Evolutionary conservation across 2,888 invertebrate species (phyloP), one percentile per base, ranked within the genome.

Genomic region (Antitype chi): DNA sequence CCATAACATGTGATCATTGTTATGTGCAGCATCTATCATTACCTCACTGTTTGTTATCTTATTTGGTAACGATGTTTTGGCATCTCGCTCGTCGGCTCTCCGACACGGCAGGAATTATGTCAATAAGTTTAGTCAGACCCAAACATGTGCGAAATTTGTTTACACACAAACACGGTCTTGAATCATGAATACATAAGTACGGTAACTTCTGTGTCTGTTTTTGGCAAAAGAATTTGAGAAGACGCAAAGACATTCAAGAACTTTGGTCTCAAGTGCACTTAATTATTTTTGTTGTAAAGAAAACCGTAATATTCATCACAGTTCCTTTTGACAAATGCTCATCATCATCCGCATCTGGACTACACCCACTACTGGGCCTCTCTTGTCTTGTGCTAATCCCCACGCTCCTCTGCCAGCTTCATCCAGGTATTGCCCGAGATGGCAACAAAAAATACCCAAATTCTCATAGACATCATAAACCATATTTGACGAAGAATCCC

Each of bases 51-150:
- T 94, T 93, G 93, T 93, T 93, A 88, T 93, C 89, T 89, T 88
- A 92, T 92, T 91, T 87, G 90, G 91, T 90, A 85, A 88, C 86
- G 70, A 55, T 88, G 94, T 94, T 94, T 94, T 93, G 93, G 93
- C 92, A 93, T 93, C 92, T 85, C 85, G 78, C 80, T n/a, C 74
- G 64, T 71, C 77, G 87, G 85, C 84, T 84, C 83, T 84, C 72
- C 85, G 90, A 89, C 90, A 87, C 88, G 82, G 82, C 78, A 86
- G 82, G 87, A 92, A 91, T 93, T 93, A 92, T 94, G 93, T 94
- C 94, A 94, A 94, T 92, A 94, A 84, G 86, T 84, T 88, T 88
- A 86, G 89, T 88, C 88, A 86, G 87, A 89, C 83, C 79, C 89
- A 87, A 85, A 82, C 80, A 84, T 79, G 60, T 32, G 52, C 72